Base-by-base conservation (phyloP, 2,113 vertebrate species). In the Thunnus thynnus region DNA sequence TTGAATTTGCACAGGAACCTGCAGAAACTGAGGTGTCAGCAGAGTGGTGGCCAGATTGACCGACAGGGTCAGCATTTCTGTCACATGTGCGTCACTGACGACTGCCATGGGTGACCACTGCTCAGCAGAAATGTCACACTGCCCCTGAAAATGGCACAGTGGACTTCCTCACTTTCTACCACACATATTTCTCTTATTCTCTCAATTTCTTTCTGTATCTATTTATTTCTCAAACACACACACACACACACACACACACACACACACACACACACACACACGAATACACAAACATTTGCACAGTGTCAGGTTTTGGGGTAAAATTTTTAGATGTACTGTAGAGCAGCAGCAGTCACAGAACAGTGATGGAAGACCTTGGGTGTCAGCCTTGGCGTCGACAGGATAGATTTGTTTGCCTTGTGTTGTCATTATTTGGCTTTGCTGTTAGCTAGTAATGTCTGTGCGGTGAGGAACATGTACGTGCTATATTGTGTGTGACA, bases 81-180 rank as follows among this genome's bases (percentile, higher is more conserved):
- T 92, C 91, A 92, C 82, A 73, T 70, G 71, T 68, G 54, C 73
- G 48, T 91, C 91, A 90, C 71, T 51, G 25, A 1, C 61, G 17
- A 58, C 77, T 55, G 52, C 88, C 82, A 50, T 63, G 85, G 87
- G 84, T 91, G 92, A 93, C 91, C 92, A 78, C 73, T 6, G 71
- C 91, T 93, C 91, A 92, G 94, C 93, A 92, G 77, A 93, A 93
- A 92, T 94, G 91, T 93, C 91, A 93, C 72, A 54, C 46, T 44
- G 72, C 62, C 62, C 30, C 78, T 65, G 83, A 63, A 91, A 88
- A 82, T 72, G 85, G 80, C 83, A 79, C 58, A 20, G 78, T 68
- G 65, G 44, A 64, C 41, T 69, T 27, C 44, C 52, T 83, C 54
- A 2, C 72, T 86, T 73, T 65, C 68, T 72, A 72, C 6, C 60